A percentile compares a stretch with the other conserved stretches of the same genome.
phyloP scores from a whole-genome alignment of 2,888 invertebrate genomes.

The Creontiades dilutus region DNA sequence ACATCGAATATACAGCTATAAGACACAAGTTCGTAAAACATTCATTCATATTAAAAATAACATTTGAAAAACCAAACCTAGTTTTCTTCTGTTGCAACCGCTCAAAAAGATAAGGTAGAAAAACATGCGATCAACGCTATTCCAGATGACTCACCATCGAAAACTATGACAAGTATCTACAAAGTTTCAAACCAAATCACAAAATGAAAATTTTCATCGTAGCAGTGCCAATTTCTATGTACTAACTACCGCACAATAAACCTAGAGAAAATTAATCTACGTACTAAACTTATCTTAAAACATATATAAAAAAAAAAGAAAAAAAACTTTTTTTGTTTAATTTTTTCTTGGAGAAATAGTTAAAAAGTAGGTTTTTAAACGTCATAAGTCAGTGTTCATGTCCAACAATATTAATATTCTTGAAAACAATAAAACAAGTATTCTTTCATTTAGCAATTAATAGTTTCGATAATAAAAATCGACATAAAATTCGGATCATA shows the following conservation, averaged over 20 bases:
- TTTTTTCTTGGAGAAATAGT: slow-evolving; percentile 59
- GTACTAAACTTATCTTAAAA: slow-evolving; percentile 74
- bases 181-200: slow-evolving; percentile 42
- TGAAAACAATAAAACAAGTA: slow-evolving; percentile 59
- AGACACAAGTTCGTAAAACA: slow-evolving; percentile 34
- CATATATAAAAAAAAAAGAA: slow-evolving; percentile 73
- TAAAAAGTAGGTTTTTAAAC: slow-evolving; percentile 52
- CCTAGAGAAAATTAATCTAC: slow-evolving; percentile 74
- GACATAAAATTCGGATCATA: slow-evolving; percentile 26
- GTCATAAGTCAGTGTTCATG: slow-evolving; percentile 67
- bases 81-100: not conserved
- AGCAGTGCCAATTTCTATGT: slow-evolving; percentile 56
- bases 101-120: not conserved
- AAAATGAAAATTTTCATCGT: slow-evolving; percentile 53
- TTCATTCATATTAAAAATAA: not conserved
- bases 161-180: slow-evolving; percentile 20
- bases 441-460: slow-evolving; percentile 60
- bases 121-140: not conserved
- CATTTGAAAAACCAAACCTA: slow-evolving; percentile 23
- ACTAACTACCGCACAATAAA: slow-evolving; percentile 68
- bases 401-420: slow-evolving; percentile 72
- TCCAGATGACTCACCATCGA: not conserved
- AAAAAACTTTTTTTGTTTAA: slow-evolving; percentile 59
- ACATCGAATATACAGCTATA: slow-evolving; percentile 37
- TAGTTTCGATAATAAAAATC: not conserved